Conservation (phyloP, 2,888 invertebrate genomes). For the Ptychoptera albimana region DNA sequence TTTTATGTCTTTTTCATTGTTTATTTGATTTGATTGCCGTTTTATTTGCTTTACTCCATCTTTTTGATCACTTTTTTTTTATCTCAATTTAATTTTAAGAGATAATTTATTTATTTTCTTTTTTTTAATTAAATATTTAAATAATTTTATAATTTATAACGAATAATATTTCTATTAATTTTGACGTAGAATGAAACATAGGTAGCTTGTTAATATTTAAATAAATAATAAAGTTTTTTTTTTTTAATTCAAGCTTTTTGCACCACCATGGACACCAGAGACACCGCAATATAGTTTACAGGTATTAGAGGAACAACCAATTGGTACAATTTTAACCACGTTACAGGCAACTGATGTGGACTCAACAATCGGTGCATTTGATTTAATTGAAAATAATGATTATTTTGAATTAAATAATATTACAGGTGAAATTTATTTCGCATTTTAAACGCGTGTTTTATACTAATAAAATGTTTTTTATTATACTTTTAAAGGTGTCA, state of each 20-base stretch:
- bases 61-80: too few species aligned
- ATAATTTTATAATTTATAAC: too few species aligned
- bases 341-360: slow-evolving; percentile 68
- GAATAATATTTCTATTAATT: too few species aligned
- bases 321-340: slow-evolving; percentile 60
- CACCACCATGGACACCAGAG: slow-evolving; percentile 52
- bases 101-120: too few species aligned
- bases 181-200: too few species aligned
- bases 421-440: slow-evolving; percentile 38
- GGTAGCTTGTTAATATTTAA: not conserved
- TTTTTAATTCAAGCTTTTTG: slow-evolving; percentile 39
- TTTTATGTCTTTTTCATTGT: too few species aligned
- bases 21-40: too few species aligned
- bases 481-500: slow-evolving; percentile 40
- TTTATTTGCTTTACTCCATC: too few species aligned
- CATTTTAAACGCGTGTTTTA: slow-evolving; percentile 1
- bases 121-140: too few species aligned
- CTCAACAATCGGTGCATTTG: slow-evolving; percentile 62
- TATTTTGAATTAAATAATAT: slow-evolving; percentile 69
- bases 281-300: slow-evolving; percentile 46
- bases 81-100: too few species aligned
- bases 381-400: slow-evolving; percentile 40
- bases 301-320: slow-evolving; percentile 67
- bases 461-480: not conserved
- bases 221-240: slow-evolving; percentile 4